phyloP scores from a whole-genome alignment of 2,888 invertebrate genomes.

The Panzeria rudis region DNA sequence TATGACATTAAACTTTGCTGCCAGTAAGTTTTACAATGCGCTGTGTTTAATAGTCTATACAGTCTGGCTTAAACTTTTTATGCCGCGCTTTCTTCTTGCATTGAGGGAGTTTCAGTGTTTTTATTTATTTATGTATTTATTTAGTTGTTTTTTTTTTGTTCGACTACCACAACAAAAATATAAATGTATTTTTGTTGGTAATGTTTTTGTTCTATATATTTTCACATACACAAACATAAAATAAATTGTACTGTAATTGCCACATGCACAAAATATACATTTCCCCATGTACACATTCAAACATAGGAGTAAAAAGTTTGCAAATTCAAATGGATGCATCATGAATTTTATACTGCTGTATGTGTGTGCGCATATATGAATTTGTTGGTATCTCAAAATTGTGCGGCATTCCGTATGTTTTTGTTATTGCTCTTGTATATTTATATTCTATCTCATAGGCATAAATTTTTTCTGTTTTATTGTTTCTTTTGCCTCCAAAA shows the following conservation, averaged over 20 bases:
- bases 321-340: constrained; percentile 8
- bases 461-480: constrained; percentile 48
- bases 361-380: neutral
- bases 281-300: neutral
- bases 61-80: constrained; percentile 62
- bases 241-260: constrained; percentile 53
- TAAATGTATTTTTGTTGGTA: constrained; percentile 21
- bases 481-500: constrained; percentile 46
- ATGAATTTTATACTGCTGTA: neutral
- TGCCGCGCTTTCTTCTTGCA: constrained; percentile 40
- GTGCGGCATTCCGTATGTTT: constrained; percentile 30
- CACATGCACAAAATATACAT: constrained; percentile 17
- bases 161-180: constrained; percentile 41
- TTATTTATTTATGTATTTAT: constrained; percentile 16
- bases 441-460: constrained; percentile 55
- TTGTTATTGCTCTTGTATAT: constrained; percentile 7
- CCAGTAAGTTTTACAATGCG: constrained; percentile 65
- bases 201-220: constrained; percentile 29
- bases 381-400: constrained; percentile 23
- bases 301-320: constrained; percentile 4
- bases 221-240: constrained; percentile 47
- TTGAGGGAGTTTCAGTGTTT: constrained; percentile 58
- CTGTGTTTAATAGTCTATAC: constrained; percentile 67
- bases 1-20: constrained; percentile 70
- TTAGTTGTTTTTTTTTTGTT: constrained; percentile 19